Evolutionary conservation across 2,797 vertebrate species (phyloP).

Genomic region (Lindbergichthys nudifrons): DNA sequence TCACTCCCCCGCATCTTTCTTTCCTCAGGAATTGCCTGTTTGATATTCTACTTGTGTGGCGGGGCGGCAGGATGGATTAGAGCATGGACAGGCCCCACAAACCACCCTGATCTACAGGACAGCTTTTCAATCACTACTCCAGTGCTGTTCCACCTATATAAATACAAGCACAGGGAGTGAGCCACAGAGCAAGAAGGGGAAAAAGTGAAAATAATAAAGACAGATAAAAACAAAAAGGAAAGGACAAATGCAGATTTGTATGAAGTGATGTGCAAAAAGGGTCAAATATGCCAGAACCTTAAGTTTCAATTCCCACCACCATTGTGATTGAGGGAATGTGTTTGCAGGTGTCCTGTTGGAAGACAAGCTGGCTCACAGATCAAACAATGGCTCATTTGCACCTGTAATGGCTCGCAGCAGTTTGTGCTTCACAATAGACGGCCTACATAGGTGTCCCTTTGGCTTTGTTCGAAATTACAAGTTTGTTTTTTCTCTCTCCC

Average conservation of each 20-base stretch:
- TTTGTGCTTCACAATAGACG: slow-evolving; percentile 59
- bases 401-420: slow-evolving; percentile 61
- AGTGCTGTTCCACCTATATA: slow-evolving; percentile 86
- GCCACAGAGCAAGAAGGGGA: slow-evolving; percentile 35
- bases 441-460: slow-evolving; percentile 40
- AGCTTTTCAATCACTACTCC: slow-evolving; percentile 88
- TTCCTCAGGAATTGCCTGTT: slow-evolving; percentile 87
- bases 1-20: slow-evolving; percentile 59
- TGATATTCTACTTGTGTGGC: slow-evolving; percentile 87
- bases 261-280: slow-evolving; percentile 54
- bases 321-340: slow-evolving; percentile 34
- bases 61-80: slow-evolving; percentile 88
- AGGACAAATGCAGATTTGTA: slow-evolving; percentile 70
- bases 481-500: slow-evolving; percentile 36
- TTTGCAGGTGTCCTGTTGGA: slow-evolving; percentile 23
- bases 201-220: slow-evolving; percentile 51
- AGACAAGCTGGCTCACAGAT: slow-evolving; percentile 46
- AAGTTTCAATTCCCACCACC: slow-evolving; percentile 39
- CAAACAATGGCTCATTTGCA: slow-evolving; percentile 73
- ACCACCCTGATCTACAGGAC: slow-evolving; percentile 86
- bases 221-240: slow-evolving; percentile 67
- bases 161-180: slow-evolving; percentile 74
- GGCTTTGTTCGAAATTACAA: slow-evolving; percentile 37
- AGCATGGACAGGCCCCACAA: slow-evolving; percentile 89
- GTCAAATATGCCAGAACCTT: slow-evolving; percentile 41